Percentiles rank a stretch among this genome's conserved stretches.
Conservation (phyloP, 2,113 vertebrate species). For the Sialia sialis region DNA sequence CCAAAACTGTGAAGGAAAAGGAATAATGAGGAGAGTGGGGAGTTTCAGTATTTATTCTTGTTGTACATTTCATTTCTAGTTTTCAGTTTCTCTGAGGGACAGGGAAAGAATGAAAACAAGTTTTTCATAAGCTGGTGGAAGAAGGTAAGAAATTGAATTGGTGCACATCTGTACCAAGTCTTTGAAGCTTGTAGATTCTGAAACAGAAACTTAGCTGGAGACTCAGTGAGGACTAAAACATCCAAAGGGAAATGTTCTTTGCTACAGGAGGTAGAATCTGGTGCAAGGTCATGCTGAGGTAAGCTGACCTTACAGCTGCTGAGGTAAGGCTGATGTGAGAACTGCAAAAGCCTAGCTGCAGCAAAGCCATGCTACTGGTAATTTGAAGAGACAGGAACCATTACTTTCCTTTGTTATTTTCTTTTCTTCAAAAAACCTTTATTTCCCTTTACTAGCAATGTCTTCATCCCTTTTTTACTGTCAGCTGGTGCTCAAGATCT, state of each 20-base stretch:
- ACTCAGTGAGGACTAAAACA: not conserved
- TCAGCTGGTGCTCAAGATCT: conserved; percentile 27
- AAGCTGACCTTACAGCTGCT: not conserved
- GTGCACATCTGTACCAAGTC: not conserved
- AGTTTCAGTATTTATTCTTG: not conserved
- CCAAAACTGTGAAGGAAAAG: not conserved
- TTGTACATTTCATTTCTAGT: not conserved
- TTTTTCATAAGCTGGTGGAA: not conserved
- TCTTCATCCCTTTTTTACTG: not conserved
- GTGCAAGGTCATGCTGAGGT: not conserved
- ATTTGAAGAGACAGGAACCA: conserved; percentile 68
- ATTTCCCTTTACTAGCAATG: not conserved
- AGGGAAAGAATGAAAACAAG: not conserved
- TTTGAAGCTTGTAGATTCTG: not conserved
- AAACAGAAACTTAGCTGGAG: not conserved
- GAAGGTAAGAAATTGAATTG: not conserved
- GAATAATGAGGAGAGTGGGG: not conserved
- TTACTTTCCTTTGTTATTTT: conserved; percentile 49
- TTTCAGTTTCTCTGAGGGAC: not conserved
- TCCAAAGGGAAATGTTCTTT: not conserved
- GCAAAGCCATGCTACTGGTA: conserved; percentile 7
- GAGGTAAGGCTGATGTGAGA: conserved; percentile 25
- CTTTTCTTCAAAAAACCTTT: conserved; percentile 38
- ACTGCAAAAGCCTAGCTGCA: not conserved
- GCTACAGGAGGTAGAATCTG: not conserved